phyloP scores from a whole-genome alignment of 2,888 invertebrate genomes.

The Psococerastis gibbosa region DNA sequence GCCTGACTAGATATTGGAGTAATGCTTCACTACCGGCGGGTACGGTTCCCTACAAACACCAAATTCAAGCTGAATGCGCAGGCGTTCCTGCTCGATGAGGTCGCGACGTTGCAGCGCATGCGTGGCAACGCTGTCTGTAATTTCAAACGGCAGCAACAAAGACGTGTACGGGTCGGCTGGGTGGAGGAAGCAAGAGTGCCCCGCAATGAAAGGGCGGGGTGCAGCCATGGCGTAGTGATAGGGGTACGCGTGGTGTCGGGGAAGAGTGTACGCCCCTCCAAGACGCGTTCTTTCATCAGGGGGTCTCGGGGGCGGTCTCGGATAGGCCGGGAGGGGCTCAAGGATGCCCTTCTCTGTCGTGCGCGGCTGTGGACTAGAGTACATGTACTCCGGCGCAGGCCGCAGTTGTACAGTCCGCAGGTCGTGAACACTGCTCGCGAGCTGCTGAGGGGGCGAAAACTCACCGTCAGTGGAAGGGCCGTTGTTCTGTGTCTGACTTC shows the following conservation, averaged over 20 bases:
- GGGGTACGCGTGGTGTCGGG: background rate
- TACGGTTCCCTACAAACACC: too few relatives aligned
- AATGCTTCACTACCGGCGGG: too few relatives aligned
- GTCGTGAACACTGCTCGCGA: slow-evolving; percentile 3
- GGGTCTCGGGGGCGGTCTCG: too few relatives aligned
- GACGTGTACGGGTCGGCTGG: background rate
- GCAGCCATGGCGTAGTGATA: background rate
- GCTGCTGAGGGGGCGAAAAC: background rate
- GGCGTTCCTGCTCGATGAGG: background rate
- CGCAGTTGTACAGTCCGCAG: background rate
- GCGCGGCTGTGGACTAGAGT: background rate
- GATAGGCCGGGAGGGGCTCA: background rate
- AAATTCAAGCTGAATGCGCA: background rate
- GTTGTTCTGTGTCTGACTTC: background rate
- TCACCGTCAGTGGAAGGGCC: slow-evolving; percentile 1
- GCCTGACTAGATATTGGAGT: too few relatives aligned
- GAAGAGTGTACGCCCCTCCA: slow-evolving; percentile 5
- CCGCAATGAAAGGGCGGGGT: slow-evolving; percentile 1
- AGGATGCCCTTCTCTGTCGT: slow-evolving; percentile 6
- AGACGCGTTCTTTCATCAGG: background rate
- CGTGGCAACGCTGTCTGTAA: slow-evolving; percentile 3
- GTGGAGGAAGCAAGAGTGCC: background rate
- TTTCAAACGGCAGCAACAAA: slow-evolving; percentile 4
- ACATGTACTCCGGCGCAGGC: slow-evolving; percentile 4
- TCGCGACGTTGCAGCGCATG: slow-evolving; percentile 2